Conservation (phyloP, 2,113 vertebrate species). For the Elachura formosa region DNA sequence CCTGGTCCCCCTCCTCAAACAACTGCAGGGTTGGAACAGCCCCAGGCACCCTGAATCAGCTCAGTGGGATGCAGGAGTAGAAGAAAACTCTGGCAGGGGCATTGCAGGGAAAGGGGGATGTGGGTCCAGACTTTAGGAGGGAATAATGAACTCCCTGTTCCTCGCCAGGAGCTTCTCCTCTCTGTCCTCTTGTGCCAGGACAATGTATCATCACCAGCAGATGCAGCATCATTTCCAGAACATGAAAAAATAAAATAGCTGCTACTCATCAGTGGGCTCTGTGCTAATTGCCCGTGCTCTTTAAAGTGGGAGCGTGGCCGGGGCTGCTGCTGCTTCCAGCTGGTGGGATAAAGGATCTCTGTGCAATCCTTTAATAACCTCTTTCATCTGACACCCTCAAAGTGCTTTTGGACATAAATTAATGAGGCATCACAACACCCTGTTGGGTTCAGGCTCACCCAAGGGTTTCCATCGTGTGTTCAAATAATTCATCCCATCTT, state of each 20-base stretch:
- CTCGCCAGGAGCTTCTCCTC: background rate
- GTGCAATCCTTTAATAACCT: background rate
- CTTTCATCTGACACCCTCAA: background rate
- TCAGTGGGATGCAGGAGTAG: background rate
- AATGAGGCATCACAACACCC: slow-evolving; percentile 33
- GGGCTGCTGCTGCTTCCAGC: background rate
- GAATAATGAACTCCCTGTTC: background rate
- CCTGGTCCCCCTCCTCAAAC: background rate
- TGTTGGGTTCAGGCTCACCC: background rate
- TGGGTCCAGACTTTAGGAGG: background rate
- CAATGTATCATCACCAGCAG: background rate
- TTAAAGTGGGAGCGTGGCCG: background rate
- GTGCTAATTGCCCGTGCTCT: background rate
- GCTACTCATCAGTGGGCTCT: background rate
- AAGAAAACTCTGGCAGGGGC: rapidly evolving
- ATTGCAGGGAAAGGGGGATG: background rate
- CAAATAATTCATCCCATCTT: background rate
- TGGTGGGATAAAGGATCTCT: background rate
- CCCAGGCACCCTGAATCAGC: background rate
- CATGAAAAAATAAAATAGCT: background rate
- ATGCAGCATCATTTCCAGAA: slow-evolving; percentile 2
- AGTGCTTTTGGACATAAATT: slow-evolving; percentile 40
- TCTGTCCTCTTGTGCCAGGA: background rate
- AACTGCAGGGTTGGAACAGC: background rate
- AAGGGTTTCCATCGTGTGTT: background rate